A percentile compares a stretch with the other conserved stretches of the same genome.
phyloP scores from a whole-genome alignment of 2,797 vertebrate genomes.

The Spinibarbus caldwelli region DNA sequence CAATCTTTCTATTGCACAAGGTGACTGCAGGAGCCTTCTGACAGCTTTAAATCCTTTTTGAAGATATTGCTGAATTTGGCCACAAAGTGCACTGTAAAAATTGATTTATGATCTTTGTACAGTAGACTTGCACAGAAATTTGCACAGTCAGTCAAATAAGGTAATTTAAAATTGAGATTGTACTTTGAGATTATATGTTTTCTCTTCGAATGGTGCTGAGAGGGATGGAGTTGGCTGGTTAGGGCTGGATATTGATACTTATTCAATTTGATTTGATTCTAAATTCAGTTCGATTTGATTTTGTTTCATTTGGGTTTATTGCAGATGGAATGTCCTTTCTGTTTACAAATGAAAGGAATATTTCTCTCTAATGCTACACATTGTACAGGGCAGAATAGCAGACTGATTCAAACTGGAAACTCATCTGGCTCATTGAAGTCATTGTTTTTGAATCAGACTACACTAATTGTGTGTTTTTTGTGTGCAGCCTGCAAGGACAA shows the following conservation, averaged over 20 bases:
- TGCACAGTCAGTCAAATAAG: neutral
- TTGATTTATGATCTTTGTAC: neutral
- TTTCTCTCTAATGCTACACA: neutral
- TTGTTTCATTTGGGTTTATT: neutral
- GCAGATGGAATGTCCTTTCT: neutral
- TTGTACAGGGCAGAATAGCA: neutral
- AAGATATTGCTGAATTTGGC: neutral
- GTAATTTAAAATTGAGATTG: neutral
- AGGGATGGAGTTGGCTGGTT: neutral
- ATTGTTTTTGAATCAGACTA: neutral
- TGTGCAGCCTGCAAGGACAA: neutral
- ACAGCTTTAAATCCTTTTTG: neutral
- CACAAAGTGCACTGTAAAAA: slow-evolving; percentile 2
- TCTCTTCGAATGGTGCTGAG: neutral
- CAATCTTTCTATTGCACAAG: slow-evolving; percentile 13
- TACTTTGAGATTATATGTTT: neutral
- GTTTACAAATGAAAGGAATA: neutral
- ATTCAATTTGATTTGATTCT: neutral
- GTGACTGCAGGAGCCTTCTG: neutral
- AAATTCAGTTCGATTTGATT: neutral
- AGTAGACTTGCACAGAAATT: neutral
- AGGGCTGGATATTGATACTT: neutral
- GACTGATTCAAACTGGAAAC: neutral
- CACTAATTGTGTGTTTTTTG: neutral
- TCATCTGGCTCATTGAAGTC: neutral